Percentiles rank a stretch among this genome's conserved stretches.
These are phyloP conservation scores for Laticauda laticaudata DNA, from an alignment of 2,113 vertebrate genomes.

Conservation along the genomic window DNA sequence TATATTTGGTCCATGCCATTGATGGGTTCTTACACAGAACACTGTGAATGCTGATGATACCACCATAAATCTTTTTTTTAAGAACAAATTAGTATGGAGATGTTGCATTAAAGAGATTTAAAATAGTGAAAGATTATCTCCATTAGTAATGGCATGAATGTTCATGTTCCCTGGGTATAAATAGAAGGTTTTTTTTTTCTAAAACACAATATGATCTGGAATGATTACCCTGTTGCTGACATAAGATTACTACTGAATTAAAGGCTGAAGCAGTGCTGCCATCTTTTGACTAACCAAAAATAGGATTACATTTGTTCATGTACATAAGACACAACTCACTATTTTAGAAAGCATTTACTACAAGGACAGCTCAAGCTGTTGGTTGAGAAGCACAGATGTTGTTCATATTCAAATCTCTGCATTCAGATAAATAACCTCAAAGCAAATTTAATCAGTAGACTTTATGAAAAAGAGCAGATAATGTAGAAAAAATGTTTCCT, in stretches of 20 bases:
- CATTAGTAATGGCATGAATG: slow-evolving; percentile 24
- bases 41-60: neutral
- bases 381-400: neutral
- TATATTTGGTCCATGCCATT: neutral
- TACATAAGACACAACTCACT: neutral
- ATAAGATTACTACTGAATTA: neutral
- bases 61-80: neutral
- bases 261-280: slow-evolving; percentile 69
- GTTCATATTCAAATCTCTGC: neutral
- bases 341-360: neutral
- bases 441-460: neutral
- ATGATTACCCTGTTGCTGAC: neutral
- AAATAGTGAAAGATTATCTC: slow-evolving; percentile 24
- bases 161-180: slow-evolving; percentile 9
- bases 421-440: neutral
- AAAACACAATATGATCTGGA: neutral
- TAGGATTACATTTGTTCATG: neutral
- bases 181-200: neutral
- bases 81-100: slow-evolving; percentile 11
- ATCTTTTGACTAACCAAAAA: slow-evolving; percentile 59
- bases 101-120: slow-evolving; percentile 25
- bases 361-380: neutral
- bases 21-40: neutral
- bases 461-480: neutral
- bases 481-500: neutral